Evolutionary conservation across 2,113 vertebrate species (phyloP).

Genomic region (Eira barbara): DNA sequence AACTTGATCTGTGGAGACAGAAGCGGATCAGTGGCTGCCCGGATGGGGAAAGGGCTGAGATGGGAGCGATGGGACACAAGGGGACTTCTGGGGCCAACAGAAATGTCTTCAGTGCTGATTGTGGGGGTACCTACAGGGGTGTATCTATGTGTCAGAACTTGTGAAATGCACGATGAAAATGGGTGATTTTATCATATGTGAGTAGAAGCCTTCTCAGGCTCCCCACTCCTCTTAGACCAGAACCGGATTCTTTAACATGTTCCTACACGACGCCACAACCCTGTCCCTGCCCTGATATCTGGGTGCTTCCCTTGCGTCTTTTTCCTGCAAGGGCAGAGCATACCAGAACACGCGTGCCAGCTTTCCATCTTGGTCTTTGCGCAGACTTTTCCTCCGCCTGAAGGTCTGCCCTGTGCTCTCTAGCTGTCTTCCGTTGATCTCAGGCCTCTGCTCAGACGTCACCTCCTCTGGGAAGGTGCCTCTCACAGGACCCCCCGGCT

Average conservation of each 20-base stretch:
- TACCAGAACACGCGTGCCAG: fast-evolving
- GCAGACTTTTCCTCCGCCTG: not conserved
- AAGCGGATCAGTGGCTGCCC: not conserved
- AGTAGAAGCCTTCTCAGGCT: not conserved
- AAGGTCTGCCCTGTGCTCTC: fast-evolving
- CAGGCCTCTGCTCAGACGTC: fast-evolving
- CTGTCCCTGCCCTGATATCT: fast-evolving
- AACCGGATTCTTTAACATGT: not conserved
- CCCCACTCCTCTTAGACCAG: not conserved
- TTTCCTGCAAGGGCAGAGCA: no score
- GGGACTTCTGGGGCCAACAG: fast-evolving
- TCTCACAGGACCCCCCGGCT: fast-evolving
- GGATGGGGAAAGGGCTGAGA: no score
- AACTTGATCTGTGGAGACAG: fast-evolving
- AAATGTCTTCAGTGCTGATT: not conserved
- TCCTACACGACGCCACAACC: fast-evolving
- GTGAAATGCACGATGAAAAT: not conserved
- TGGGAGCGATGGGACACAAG: fast-evolving
- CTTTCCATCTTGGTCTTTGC: no score
- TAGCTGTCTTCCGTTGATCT: fast-evolving
- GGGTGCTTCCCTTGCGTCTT: fast-evolving
- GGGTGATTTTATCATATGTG: not conserved
- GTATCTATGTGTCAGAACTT: not conserved
- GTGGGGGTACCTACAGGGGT: no score
- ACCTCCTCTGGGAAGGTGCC: not conserved